These are phyloP conservation scores for Chionodraco myersi DNA, from an alignment of 2,113 vertebrate species.

Conservation along the genomic window DNA sequence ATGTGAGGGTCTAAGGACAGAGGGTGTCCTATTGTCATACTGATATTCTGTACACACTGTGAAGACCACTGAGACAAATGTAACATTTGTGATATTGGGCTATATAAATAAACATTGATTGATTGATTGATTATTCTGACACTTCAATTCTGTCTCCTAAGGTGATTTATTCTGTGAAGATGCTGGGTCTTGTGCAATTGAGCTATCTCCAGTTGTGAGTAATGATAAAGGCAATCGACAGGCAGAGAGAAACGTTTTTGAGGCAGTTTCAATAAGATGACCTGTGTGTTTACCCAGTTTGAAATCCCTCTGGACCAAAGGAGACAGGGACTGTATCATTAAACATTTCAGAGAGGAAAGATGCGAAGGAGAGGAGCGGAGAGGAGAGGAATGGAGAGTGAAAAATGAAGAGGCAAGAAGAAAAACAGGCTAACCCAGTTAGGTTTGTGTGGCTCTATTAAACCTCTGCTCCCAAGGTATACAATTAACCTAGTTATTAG, in stretches of 20 bases:
- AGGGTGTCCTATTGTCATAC: no score
- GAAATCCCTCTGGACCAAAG: conserved; percentile 6
- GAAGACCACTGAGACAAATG: no score
- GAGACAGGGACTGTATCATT: conserved; percentile 14
- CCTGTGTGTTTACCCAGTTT: conserved; percentile 45
- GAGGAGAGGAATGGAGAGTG: not conserved
- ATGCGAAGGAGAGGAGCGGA: not conserved
- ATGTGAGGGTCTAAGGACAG: no score
- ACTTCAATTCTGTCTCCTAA: conserved; percentile 10
- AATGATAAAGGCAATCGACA: not conserved
- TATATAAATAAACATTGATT: no score
- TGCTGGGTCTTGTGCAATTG: conserved; percentile 2
- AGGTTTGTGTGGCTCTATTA: conserved; percentile 32
- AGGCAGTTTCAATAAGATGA: conserved; percentile 33
- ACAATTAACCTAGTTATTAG: conserved; percentile 68
- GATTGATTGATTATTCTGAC: conserved; percentile 9
- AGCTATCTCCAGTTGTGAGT: conserved; percentile 1
- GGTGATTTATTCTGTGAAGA: conserved; percentile 24
- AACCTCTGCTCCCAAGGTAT: conserved; percentile 57
- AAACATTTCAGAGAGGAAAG: not conserved
- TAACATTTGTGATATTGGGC: no score
- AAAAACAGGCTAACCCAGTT: conserved; percentile 39
- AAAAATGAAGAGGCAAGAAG: not conserved
- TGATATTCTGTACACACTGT: no score
- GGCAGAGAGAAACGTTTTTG: conserved; percentile 13